Base-by-base conservation (phyloP, 2,797 vertebrate genomes). In the Lophius americanus region DNA sequence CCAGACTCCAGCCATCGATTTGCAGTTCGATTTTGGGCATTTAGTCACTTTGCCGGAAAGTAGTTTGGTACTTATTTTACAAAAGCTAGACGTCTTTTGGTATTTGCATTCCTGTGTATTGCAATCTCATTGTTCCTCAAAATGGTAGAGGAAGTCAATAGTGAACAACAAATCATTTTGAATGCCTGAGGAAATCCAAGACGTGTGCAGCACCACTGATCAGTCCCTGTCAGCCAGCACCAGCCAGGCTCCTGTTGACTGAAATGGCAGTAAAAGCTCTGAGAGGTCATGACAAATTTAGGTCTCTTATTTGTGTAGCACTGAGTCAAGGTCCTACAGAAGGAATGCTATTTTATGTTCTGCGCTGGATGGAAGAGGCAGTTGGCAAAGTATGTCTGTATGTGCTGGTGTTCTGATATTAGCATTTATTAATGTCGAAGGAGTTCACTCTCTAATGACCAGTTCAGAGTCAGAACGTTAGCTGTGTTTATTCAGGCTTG, bases 311-410 rank as follows among this genome's bases (percentile, higher is more conserved):
- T 9, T 10, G 43, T 10, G 61, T 44, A 64, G 51, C 57, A 39
- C n/a, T 39, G 50, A 57, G 79, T 84, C 69, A 68, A 82, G 70
- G 66, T 69, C 58, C 50, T 48, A 62, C 55, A 51, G 62, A 55
- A 69, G 60, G 64, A 71, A 76, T 48, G 71, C 49, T 38, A 5
- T 44, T n/a, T 32, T 50, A 41, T 37, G 41, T 36, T 39, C 7
- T 43, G 60, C 67, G 73, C 11, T 54, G 67, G 76, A 87, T 66
- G 79, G 77, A 83, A 68, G 78, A 83, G 63, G 68, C 56, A 55
- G 60, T 70, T 47, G 47, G 66, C 11, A 3, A 74, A 70, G 54
- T 70, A 72, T 79, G 63, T 59, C 33, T n/a, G 23, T 33, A 49
- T 59, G 49, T 49, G 75, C 82, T 82, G 70, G 76, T 84, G 78